phyloP scores from a whole-genome alignment of 2,113 vertebrate species.

The Chaenogobius annularis region DNA sequence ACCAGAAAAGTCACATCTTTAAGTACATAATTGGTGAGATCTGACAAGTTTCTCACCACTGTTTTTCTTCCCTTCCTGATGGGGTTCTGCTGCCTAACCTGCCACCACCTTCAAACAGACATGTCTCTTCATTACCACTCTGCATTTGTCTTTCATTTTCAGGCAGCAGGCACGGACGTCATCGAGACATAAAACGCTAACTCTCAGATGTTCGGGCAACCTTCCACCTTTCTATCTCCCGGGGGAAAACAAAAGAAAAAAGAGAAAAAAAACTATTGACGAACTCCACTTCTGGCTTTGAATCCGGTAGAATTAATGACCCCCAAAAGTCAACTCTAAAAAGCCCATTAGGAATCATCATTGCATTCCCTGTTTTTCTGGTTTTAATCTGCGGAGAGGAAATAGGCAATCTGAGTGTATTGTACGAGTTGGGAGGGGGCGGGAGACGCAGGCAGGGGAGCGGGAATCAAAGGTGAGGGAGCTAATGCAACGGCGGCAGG shows the following conservation, averaged over 20 bases:
- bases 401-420: constrained; percentile 31
- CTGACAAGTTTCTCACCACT: not conserved
- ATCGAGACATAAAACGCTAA: constrained; percentile 8
- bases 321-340: constrained; percentile 38
- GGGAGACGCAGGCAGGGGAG: not conserved
- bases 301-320: constrained; percentile 42
- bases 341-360: constrained; percentile 44
- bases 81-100: not conserved
- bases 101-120: constrained; percentile 18
- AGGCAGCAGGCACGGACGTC: constrained; percentile 5
- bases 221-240: constrained; percentile 17
- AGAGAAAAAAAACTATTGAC: constrained; percentile 1
- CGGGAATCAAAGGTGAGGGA: constrained; percentile 18
- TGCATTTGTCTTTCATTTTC: constrained; percentile 25
- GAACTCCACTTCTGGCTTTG: constrained; percentile 18
- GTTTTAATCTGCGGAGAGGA: constrained; percentile 43
- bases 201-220: constrained; percentile 9
- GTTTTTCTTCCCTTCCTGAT: not conserved
- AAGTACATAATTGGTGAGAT: not conserved
- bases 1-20: not conserved
- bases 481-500: constrained; percentile 41
- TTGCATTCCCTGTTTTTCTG: constrained; percentile 25
- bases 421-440: not conserved
- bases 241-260: constrained; percentile 8
- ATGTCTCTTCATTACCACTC: constrained; percentile 27